Evolutionary conservation across 2,888 invertebrate genomes (phyloP), one percentile per base, ranked within the genome.

Genomic region (Mythimna impura): DNA sequence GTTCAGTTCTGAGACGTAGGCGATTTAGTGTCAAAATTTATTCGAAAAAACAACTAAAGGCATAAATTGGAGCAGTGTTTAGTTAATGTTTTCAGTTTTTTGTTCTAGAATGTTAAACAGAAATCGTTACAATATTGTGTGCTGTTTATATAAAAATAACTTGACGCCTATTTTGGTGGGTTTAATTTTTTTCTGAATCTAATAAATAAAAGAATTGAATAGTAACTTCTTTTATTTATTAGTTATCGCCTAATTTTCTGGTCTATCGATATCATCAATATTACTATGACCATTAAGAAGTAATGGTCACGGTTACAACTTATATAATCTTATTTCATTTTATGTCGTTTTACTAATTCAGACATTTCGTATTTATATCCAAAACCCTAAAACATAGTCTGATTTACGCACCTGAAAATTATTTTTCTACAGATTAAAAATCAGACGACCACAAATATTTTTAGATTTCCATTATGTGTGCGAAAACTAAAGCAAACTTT

Each of bases 1-100:
- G 6, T 47, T 50, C 14, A 47, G 65, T 73, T 80, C 80, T 80
- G 75, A 78, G 58, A 72, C 78, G 86, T 85, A 77, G 85, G 78
- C 81, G 85, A 84, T 76, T 87, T 81, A 71, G 81, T 78, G 81
- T 80, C 78, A 83, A 80, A 83, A 85, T 80, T 78, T 73, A 84
- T 86, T 82, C 80, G 47, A 66, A 72, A 77, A 76, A 79, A 70
- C 62, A 81, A 62, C 67, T 79, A 73, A 76, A 64, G 57, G 52
- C 75, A 80, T 77, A 85, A 88, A 90, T 83, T 88, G 78, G 90
- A 89, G 86, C 85, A 90, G 65, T 74, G 43, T 79, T 74, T 66
- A 47, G 58, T 58, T 77, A 54, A 58, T 73, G 66, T 72, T 67
- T 71, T 20, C 52, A 70, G 66, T 52, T 66, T 78, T 47, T 71